Evolutionary conservation across 2,888 invertebrate genomes (phyloP).

Genomic region (Pteria penguin): DNA sequence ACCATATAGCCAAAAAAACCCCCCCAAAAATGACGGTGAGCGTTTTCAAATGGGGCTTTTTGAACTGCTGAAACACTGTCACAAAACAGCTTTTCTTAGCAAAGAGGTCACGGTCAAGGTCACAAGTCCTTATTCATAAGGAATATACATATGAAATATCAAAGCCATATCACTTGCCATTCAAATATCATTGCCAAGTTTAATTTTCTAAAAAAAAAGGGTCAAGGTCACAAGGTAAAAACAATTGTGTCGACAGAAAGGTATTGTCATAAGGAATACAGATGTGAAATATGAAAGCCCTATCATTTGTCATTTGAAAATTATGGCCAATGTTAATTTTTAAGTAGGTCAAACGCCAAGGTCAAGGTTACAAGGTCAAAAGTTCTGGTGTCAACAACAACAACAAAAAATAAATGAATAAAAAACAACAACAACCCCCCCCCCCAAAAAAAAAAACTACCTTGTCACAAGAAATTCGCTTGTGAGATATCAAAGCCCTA

Average conservation of each 20-base stretch:
- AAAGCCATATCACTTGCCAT: neutral
- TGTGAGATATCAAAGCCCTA: neutral
- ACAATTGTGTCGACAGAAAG: neutral
- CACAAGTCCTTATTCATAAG: neutral
- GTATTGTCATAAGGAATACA: neutral
- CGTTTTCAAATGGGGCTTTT: too few relatives aligned
- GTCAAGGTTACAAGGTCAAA: neutral
- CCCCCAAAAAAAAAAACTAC: too few relatives aligned
- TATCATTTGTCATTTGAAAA: neutral
- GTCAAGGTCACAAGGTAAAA: neutral
- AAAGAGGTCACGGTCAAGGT: neutral
- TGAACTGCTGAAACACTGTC: too few relatives aligned
- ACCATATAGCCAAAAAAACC: too few relatives aligned
- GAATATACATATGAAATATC: neutral
- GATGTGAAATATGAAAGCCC: neutral
- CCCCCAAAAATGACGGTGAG: too few relatives aligned
- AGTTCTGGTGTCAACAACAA: neutral
- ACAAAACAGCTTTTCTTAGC: too few relatives aligned
- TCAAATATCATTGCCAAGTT: neutral
- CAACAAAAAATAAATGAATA: too few relatives aligned
- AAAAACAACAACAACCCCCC: too few relatives aligned
- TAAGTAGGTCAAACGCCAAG: neutral
- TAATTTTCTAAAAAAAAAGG: neutral
- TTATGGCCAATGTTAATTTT: neutral
- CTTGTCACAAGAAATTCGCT: neutral